A percentile compares a stretch with the other conserved stretches of the same genome.
Evolutionary conservation across 2,888 invertebrate species (phyloP).

Genomic region (Acholoe squamosa): DNA sequence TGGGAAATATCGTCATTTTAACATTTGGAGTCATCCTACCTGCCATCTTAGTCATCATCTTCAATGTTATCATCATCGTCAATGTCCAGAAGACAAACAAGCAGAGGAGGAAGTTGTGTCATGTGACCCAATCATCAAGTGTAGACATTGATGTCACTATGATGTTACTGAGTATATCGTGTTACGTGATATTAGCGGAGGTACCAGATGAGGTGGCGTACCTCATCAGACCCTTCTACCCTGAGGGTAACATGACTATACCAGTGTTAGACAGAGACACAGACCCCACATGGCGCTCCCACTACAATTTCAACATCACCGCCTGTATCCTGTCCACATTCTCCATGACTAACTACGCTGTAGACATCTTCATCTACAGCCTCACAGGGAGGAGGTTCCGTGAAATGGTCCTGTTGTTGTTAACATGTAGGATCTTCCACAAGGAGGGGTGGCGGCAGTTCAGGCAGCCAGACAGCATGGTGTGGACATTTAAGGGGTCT

Average conservation of each 20-base stretch:
- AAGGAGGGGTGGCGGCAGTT: background rate
- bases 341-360: conserved; percentile 60
- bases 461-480: background rate
- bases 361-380: conserved; percentile 62
- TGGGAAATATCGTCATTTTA: conserved; percentile 54
- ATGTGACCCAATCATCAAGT: background rate
- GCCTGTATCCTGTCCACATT: conserved; percentile 42
- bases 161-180: conserved; percentile 45
- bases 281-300: conserved; percentile 41
- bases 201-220: conserved; percentile 55
- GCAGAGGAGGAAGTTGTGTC: background rate
- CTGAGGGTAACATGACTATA: background rate
- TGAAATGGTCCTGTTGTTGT: background rate
- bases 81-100: background rate
- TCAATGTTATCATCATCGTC: conserved; percentile 57
- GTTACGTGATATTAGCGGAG: conserved; percentile 59
- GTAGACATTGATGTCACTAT: conserved; percentile 52
- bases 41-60: conserved; percentile 35
- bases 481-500: background rate
- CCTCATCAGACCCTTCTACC: conserved; percentile 60
- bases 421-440: background rate
- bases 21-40: conserved; percentile 31
- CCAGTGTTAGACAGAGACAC: background rate
- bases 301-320: conserved; percentile 35
- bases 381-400: conserved; percentile 54